Base-by-base conservation (phyloP, 35 echinoderm and acorn worm species). In the Amphiura filiformis region DNA sequence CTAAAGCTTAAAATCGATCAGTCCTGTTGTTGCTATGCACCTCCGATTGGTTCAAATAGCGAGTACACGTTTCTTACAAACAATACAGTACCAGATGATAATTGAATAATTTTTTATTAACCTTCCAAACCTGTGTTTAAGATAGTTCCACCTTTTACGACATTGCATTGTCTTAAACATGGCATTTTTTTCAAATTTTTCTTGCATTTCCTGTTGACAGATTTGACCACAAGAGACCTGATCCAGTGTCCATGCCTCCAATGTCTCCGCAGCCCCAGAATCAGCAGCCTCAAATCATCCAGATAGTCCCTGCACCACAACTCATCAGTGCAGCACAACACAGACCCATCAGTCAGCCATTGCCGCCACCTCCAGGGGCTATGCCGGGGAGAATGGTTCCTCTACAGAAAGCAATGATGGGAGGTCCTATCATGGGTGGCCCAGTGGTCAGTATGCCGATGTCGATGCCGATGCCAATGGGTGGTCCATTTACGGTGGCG, bases 381-480 rank as follows among this genome's bases (percentile, higher is more conserved):
- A 82, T 30, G 32, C 64, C 9, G 20, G 36, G 34, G 39, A 89
- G 57, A 85, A 91, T 47, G 82, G 26, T 34, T 36, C 39, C 76
- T 17, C 39, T 31, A 57, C 82, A 61, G 34, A 61, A 13, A 23
- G 34, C 77, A 32, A 34, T 34, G 4, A 77, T 23, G 40, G 39
- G 52, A 57, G 36, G 84, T 13, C 37, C 56, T 33, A 13, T 23
- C 32, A n/a, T n/a, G n/a, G n/a, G 41, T 20, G 37, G 44, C 1
- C 22, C 49, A 22, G 82, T 88, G 41, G 38, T 77, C 18, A 88
- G 79, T 34, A 39, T 81, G 18, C 80, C 87, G n/a, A n/a, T n/a
- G n/a, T n/a, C n/a, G n/a, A n/a, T n/a, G n/a, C n/a, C n/a, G 0
- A 81, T n/a, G 57, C 15, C 61, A n/a, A 64, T 57, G 83, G 77